phyloP scores from a whole-genome alignment of 1,140 invertebrate genomes.

The Luehdorfia chinensis region DNA sequence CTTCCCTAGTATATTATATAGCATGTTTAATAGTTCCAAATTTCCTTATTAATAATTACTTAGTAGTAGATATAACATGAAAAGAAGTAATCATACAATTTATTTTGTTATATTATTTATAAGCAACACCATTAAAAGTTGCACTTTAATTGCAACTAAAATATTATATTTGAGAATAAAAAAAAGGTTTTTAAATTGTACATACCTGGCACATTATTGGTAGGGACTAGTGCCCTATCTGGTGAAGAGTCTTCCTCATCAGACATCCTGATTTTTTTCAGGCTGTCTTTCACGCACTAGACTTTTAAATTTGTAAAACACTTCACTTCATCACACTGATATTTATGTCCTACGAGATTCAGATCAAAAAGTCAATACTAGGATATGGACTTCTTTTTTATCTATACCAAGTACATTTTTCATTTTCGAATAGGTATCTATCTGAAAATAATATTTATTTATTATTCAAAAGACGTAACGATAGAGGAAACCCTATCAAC shows the following conservation, averaged over 20 bases:
- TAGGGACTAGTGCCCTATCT: constrained; percentile 55
- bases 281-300: constrained; percentile 29
- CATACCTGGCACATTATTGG: constrained; percentile 60
- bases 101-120: too few species aligned
- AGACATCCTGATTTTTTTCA: constrained; percentile 44
- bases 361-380: constrained; percentile 37
- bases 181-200: too few species aligned
- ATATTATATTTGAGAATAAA: too few species aligned
- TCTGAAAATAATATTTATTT: constrained; percentile 3
- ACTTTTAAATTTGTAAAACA: constrained; percentile 28
- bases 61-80: too few species aligned
- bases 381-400: constrained; percentile 31
- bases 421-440: constrained; percentile 34
- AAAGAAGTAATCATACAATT: too few species aligned
- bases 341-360: constrained; percentile 45
- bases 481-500: neutral
- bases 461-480: neutral
- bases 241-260: constrained; percentile 68
- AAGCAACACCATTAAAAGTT: too few species aligned
- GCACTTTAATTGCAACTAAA: too few species aligned
- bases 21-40: too few species aligned
- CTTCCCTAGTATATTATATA: too few species aligned
- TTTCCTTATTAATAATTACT: too few species aligned
- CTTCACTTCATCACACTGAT: constrained; percentile 41
- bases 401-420: constrained; percentile 33